Evolutionary conservation across 2,113 vertebrate species (phyloP).

Genomic region (Mus pahari): DNA sequence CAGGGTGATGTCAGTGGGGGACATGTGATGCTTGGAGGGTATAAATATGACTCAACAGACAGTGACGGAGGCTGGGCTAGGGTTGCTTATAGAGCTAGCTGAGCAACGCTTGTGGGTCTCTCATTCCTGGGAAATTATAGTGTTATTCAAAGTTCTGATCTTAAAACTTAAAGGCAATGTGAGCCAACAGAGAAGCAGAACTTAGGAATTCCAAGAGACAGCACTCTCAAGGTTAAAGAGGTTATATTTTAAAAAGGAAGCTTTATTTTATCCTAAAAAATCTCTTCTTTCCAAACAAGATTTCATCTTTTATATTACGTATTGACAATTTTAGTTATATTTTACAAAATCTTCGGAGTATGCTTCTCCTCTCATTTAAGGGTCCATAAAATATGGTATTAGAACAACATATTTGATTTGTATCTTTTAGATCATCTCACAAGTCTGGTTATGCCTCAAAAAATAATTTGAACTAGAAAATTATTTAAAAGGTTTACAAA

Average conservation of each 20-base stretch:
- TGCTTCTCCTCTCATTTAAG: not conserved
- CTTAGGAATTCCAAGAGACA: not conserved
- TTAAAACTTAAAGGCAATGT: not conserved
- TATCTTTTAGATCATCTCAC: not conserved
- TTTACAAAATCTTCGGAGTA: not conserved
- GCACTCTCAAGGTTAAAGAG: slow-evolving; percentile 9
- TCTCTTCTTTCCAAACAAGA: not conserved
- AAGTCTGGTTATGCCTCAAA: not conserved
- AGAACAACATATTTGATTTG: not conserved
- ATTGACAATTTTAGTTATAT: not conserved
- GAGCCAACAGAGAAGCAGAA: not conserved
- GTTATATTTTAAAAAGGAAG: not conserved
- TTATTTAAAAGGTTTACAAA: not conserved
- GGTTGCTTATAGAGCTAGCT: no score
- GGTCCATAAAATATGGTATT: not conserved
- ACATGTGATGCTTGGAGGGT: no score
- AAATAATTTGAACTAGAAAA: not conserved
- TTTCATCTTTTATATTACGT: not conserved
- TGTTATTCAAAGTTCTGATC: not conserved
- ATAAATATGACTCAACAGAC: no score
- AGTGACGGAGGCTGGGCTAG: no score
- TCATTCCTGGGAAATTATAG: not conserved
- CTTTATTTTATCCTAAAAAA: not conserved
- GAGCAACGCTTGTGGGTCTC: no score
- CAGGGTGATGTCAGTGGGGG: no score